Percentiles rank a stretch among this genome's conserved stretches.
These are phyloP conservation scores for Kryptolebias marmoratus DNA, from an alignment of 2,113 vertebrate species.

Conservation along the genomic window DNA sequence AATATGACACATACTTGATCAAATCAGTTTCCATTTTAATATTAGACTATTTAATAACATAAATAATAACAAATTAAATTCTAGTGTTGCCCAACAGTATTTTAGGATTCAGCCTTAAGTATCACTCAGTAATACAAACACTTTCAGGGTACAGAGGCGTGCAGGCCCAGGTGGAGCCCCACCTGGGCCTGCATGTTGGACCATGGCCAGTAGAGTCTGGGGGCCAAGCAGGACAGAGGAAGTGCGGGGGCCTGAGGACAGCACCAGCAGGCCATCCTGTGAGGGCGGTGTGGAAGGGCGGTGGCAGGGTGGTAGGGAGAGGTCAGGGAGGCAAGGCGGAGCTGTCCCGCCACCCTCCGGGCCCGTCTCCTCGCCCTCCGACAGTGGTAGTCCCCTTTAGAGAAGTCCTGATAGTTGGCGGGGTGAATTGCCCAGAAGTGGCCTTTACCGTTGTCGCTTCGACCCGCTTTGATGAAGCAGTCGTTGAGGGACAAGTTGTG, in stretches of 20 bases:
- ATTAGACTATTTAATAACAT: constrained; percentile 19
- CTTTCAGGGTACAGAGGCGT: constrained; percentile 40
- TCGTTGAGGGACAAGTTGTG: constrained; percentile 87
- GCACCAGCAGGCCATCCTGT: constrained; percentile 73
- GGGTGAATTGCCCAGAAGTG: constrained; percentile 88
- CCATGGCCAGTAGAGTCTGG: constrained; percentile 77
- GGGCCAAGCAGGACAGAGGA: constrained; percentile 55
- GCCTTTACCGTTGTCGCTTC: constrained; percentile 86
- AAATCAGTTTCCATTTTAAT: not conserved
- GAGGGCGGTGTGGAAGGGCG: constrained; percentile 18
- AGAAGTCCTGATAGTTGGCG: constrained; percentile 82
- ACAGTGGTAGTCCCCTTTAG: constrained; percentile 85
- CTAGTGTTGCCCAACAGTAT: not conserved
- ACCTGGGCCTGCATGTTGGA: constrained; percentile 51
- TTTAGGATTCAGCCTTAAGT: constrained; percentile 7
- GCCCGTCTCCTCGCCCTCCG: constrained; percentile 79
- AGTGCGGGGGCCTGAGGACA: constrained; percentile 62
- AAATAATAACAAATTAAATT: constrained; percentile 22
- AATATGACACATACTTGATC: constrained; percentile 14
- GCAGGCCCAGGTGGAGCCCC: constrained; percentile 40
- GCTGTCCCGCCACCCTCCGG: constrained; percentile 73
- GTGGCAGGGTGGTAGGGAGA: constrained; percentile 57
- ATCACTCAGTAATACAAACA: constrained; percentile 4
- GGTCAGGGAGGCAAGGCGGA: constrained; percentile 50
- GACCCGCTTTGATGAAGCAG: constrained; percentile 86